Base-by-base conservation (phyloP, 1,140 invertebrate species). In the Euura saliciscinereae region DNA sequence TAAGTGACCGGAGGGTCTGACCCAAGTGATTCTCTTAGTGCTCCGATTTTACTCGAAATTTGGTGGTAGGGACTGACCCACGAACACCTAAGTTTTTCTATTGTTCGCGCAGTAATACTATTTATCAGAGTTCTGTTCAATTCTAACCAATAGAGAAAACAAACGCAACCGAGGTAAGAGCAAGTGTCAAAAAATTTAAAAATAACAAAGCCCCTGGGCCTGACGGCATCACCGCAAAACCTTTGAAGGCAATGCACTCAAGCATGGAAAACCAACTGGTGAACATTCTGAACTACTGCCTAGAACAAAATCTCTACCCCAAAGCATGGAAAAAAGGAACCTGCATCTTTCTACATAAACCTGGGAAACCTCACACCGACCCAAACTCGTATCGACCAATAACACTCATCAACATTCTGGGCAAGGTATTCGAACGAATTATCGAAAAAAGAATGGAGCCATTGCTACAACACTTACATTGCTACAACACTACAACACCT, bases 401-500 rank as follows among this genome's bases (percentile, higher is more conserved):
- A 43, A 77, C 73, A 44, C 59, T 78, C 10, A 65, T 76, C 42
- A 66, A 76, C 68, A 67, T 42, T 3, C 2, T 75, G 0, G 75
- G 78, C 1, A 82, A 82, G 71, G 10, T 7, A 2, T 51, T 74
- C 0, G 76, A 81, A 68, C 44, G 6, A 43, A 45, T 77, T 0
- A 28, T 79, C 6, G 59, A 79, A 45, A 71, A 72, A 2, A 74
- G 44, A 51, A 69, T 51, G 4, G 10, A 43, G 3, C 59, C 6
- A 4, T 43, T 45, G n/a, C 43, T 11, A 45, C 7, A 70, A 70
- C 45, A 46, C 45, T 10, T 79, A 8, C n/a, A n/a, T n/a, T n/a
- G n/a, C n/a, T n/a, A n/a, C n/a, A n/a, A n/a, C n/a, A n/a, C n/a
- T n/a, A n/a, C n/a, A n/a, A n/a, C n/a, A n/a, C 8, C 45, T 70